phyloP scores from a whole-genome alignment of 2,888 invertebrate genomes.

The Cataglyphis altisquamis region DNA sequence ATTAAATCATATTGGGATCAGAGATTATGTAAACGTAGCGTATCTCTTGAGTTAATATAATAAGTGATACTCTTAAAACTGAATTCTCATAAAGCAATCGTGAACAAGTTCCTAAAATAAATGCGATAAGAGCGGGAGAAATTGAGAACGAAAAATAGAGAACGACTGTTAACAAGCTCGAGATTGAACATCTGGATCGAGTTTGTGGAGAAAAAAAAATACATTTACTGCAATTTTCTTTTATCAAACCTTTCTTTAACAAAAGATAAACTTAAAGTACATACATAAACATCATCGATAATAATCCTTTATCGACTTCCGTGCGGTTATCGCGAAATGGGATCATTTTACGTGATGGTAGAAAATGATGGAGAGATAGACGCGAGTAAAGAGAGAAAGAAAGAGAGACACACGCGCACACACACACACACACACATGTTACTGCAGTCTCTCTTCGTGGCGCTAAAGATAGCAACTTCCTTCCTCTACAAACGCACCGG shows the following conservation, averaged over 20 bases:
- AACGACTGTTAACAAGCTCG: conserved; percentile 53
- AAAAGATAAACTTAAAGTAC: neutral
- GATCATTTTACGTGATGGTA: neutral
- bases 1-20: neutral
- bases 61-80: conserved; percentile 16
- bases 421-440: conserved; percentile 60
- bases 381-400: conserved; percentile 62
- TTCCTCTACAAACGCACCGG: conserved; percentile 77
- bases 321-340: neutral
- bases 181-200: conserved; percentile 42
- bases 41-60: neutral
- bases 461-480: conserved; percentile 84
- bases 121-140: conserved; percentile 60
- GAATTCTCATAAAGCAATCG: neutral
- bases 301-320: neutral
- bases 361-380: neutral
- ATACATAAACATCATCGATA: neutral
- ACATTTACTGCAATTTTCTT: neutral
- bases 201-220: neutral
- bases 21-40: neutral
- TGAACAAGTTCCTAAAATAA: conserved; percentile 42
- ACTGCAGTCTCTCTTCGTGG: conserved; percentile 67
- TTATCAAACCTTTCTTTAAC: neutral
- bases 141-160: conserved; percentile 62
- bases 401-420: conserved; percentile 34